These are phyloP conservation scores for Augiades crinisus DNA, from an alignment of 2,888 invertebrate genomes.

Conservation along the genomic window DNA sequence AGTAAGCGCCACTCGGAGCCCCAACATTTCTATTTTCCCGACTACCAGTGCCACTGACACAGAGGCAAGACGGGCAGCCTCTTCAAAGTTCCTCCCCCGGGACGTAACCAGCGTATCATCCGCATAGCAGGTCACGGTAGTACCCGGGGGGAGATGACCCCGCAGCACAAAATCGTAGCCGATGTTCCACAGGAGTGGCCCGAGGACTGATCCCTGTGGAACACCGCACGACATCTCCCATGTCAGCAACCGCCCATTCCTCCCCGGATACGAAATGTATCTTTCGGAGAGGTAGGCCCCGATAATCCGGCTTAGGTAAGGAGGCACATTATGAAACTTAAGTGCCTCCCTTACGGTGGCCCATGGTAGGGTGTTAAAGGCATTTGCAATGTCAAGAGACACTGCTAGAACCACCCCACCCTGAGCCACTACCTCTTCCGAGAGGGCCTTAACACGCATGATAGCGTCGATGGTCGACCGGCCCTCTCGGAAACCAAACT, in stretches of 20 bases:
- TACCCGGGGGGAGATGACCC: conserved; percentile 7
- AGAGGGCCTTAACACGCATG: background rate
- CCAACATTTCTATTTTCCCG: background rate
- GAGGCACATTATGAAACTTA: conserved; percentile 26
- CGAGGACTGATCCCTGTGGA: conserved; percentile 33
- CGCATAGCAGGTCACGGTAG: conserved; percentile 24
- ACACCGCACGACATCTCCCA: conserved; percentile 23
- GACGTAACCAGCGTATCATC: conserved; percentile 23
- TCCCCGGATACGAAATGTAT: background rate
- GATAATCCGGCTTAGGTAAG: conserved; percentile 13
- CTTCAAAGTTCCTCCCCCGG: background rate
- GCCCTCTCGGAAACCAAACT: conserved; percentile 21
- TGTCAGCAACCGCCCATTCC: background rate
- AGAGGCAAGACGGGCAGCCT: background rate
- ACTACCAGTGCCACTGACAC: background rate
- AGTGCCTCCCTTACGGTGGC: conserved; percentile 28
- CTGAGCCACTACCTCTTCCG: conserved; percentile 20
- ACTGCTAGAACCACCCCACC: conserved; percentile 29
- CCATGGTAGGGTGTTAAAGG: conserved; percentile 33
- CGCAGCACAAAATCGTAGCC: conserved; percentile 28
- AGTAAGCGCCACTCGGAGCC: background rate
- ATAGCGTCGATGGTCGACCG: conserved; percentile 27
- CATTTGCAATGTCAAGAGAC: conserved; percentile 33
- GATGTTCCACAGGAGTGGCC: conserved; percentile 35
- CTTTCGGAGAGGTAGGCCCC: background rate